Base-by-base conservation (phyloP, 2,113 vertebrate genomes). In the Microcebus ravelobensis region DNA sequence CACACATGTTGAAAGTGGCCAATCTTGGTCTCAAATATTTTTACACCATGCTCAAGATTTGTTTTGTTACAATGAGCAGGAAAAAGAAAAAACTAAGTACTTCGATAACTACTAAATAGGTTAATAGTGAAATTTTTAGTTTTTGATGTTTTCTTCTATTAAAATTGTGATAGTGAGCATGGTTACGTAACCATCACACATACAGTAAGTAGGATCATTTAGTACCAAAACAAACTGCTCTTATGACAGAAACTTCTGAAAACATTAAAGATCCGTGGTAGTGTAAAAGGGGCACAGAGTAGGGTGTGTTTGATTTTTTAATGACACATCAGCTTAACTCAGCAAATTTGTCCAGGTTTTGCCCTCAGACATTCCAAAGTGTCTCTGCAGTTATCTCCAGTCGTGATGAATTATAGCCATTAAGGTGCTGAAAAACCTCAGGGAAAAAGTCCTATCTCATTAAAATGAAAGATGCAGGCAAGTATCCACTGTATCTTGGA, bases 121-220 rank as follows among this genome's bases (percentile, higher is more conserved):
- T 65, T 77, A 90, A 68, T 25, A 27, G 29, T 27, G 88, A 42
- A 59, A 59, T 52, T 18, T 93, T 74, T 77, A 21, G 42, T 52
- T 93, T 94, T 34, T 80, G 42, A 93, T 71, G 61, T 71, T 92
- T 84, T 11, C 25, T 90, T 65, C 76, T 77, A 71, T 52, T 63
- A 50, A 87, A 83, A 74, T 70, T 77, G 36, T 74, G 29, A 80
- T 45, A 27, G 36, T 77, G 39, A 45, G n/a, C 29, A 27, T 45
- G 14, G 12, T 55, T 55, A 92, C 61, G 17, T 36, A 68, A 85
- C 8, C 39, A 63, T 17, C 61, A 52, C 36, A 29, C 9, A 45
- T 34, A 29, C 8, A 50, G 23, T 15, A 27, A 50, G 23, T 15
- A n/a, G 31, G 73, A 86, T 83, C 57, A 42, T 27, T 91, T 23